A percentile compares a stretch with the other conserved stretches of the same genome.
These are phyloP conservation scores for Tiliqua scincoides DNA, from an alignment of 2,113 vertebrate genomes.

Conservation along the genomic window DNA sequence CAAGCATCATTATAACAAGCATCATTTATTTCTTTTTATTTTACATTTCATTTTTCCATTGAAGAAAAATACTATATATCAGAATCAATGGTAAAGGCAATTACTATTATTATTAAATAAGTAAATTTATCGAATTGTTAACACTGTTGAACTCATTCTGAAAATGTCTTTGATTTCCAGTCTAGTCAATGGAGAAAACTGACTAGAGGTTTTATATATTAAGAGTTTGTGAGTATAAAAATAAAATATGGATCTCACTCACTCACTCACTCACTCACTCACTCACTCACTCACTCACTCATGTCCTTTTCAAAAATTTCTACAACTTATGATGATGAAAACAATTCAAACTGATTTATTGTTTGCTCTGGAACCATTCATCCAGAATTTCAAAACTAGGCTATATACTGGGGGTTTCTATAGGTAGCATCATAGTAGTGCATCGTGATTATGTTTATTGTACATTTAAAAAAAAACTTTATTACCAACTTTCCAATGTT, in stretches of 20 bases:
- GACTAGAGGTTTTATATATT: not conserved
- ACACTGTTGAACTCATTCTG: not conserved
- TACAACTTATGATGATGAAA: not conserved
- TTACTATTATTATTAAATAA: not conserved
- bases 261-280: not conserved
- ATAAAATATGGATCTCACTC: not conserved
- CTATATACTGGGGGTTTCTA: not conserved
- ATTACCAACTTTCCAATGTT: conserved; percentile 27
- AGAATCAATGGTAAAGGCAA: conserved; percentile 17
- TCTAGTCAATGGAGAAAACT: not conserved
- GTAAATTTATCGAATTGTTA: not conserved
- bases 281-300: not conserved
- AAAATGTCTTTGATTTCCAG: conserved; percentile 1
- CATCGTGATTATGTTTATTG: not conserved
- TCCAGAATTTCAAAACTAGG: not conserved
- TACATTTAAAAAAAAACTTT: conserved; percentile 35
- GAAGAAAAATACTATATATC: not conserved
- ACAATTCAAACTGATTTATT: not conserved
- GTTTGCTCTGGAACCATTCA: not conserved
- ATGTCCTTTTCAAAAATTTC: not conserved
- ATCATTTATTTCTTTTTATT: not conserved
- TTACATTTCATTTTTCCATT: not conserved
- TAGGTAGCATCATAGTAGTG: not conserved
- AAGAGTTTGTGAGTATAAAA: not conserved
- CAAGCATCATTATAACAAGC: not conserved